These are phyloP conservation scores for Matsumyia berberina DNA, from an alignment of 2,888 invertebrate genomes.

Conservation along the genomic window DNA sequence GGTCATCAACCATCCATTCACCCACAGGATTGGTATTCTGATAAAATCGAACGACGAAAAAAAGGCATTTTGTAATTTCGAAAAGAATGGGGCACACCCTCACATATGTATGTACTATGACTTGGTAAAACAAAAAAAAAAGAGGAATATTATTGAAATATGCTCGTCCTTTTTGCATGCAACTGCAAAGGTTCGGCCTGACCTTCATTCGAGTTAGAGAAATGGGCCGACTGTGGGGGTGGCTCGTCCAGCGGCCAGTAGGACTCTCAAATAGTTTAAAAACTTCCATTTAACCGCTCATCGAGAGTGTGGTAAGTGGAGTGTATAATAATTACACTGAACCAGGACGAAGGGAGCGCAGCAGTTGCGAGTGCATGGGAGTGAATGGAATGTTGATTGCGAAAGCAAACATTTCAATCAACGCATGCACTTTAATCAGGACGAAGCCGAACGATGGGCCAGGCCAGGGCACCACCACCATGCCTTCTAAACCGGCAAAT, in stretches of 20 bases:
- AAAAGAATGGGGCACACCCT: neutral
- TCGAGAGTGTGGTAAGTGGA: slow-evolving; percentile 55
- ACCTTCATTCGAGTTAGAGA: slow-evolving; percentile 48
- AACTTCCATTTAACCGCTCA: slow-evolving; percentile 63
- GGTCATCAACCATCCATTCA: too few relatives aligned
- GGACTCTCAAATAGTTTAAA: slow-evolving; percentile 55
- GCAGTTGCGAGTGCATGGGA: slow-evolving; percentile 16
- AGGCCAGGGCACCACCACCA: neutral
- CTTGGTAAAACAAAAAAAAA: neutral
- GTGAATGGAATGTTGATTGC: slow-evolving; percentile 74
- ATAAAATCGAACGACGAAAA: slow-evolving; percentile 4
- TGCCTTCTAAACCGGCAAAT: slow-evolving; percentile 13
- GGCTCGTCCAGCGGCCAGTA: slow-evolving; percentile 6
- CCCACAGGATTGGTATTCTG: neutral
- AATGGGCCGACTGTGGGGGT: slow-evolving; percentile 2
- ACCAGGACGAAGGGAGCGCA: neutral
- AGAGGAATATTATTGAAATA: slow-evolving; percentile 6
- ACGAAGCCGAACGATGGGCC: neutral
- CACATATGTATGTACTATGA: neutral
- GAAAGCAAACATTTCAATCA: slow-evolving; percentile 72
- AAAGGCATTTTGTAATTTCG: neutral
- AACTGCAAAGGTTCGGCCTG: slow-evolving; percentile 22
- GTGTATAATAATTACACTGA: slow-evolving; percentile 66
- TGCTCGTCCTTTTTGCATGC: neutral
- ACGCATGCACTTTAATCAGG: slow-evolving; percentile 72